These are phyloP conservation scores for Cataglyphis altisquamis DNA, from an alignment of 2,888 invertebrate genomes.

Conservation along the genomic window DNA sequence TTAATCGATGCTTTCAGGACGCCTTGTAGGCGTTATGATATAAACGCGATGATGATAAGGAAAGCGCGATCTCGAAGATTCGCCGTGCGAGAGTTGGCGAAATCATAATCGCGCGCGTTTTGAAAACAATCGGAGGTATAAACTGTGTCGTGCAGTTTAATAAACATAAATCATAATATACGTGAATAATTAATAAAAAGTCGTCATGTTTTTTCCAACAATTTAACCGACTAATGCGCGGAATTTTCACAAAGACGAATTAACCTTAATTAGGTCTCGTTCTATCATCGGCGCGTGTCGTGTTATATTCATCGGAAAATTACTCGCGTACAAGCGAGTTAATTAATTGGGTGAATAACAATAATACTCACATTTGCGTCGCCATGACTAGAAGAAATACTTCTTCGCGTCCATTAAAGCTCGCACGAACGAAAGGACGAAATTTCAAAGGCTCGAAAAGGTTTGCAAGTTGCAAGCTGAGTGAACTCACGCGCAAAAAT, in stretches of 20 bases:
- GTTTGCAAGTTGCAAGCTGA: neutral
- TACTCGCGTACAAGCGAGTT: neutral
- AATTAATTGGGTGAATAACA: neutral
- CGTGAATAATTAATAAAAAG: neutral
- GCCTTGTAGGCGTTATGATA: neutral
- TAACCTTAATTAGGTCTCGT: neutral
- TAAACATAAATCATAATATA: neutral
- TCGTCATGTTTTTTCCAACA: neutral
- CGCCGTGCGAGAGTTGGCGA: neutral
- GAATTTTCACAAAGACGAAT: neutral
- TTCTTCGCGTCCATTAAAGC: neutral
- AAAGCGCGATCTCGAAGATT: neutral
- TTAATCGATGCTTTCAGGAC: neutral
- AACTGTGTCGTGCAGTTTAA: neutral
- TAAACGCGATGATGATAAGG: slow-evolving; percentile 53
- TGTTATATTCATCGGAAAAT: neutral
- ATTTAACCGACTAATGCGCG: neutral
- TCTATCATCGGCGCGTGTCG: neutral
- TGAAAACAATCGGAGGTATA: neutral
- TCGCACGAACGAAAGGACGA: neutral
- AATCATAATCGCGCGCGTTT: neutral
- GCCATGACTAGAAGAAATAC: neutral
- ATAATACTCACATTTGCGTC: slow-evolving; percentile 9
- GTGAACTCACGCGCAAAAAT: neutral
- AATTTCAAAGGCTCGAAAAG: neutral